phyloP scores from a whole-genome alignment of 1,140 invertebrate species.

The Pissodes strobi region DNA sequence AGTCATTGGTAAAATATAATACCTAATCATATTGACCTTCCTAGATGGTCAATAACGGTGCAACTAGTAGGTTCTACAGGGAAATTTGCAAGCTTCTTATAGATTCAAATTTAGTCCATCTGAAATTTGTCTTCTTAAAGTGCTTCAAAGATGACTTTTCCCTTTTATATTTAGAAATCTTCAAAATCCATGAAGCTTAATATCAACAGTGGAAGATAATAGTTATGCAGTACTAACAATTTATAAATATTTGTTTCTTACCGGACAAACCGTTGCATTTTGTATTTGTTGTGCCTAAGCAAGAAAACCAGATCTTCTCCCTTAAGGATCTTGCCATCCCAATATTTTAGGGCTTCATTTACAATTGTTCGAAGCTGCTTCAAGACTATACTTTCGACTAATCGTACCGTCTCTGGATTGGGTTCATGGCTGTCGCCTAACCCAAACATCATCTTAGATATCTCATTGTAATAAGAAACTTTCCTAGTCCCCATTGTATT shows the following conservation, averaged over 20 bases:
- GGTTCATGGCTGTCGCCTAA: slow-evolving; percentile 72
- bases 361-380: slow-evolving; percentile 65
- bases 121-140: too few relatives aligned
- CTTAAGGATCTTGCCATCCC: slow-evolving; percentile 56
- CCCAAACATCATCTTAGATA: slow-evolving; percentile 73
- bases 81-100: too few relatives aligned
- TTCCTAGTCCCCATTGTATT: not conserved
- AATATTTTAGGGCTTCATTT: slow-evolving; percentile 62
- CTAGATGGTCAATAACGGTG: too few relatives aligned
- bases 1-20: too few relatives aligned
- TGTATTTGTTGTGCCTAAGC: slow-evolving; percentile 64
- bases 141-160: too few relatives aligned
- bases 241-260: slow-evolving; percentile 33
- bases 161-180: too few relatives aligned
- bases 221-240: too few relatives aligned
- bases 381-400: slow-evolving; percentile 69
- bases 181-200: too few relatives aligned
- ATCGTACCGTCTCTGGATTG: slow-evolving; percentile 66
- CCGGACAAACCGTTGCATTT: slow-evolving; percentile 54
- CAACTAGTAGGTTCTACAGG: too few relatives aligned
- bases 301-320: slow-evolving; percentile 68
- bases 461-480: slow-evolving; percentile 59
- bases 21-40: too few relatives aligned
- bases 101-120: too few relatives aligned
- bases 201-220: too few relatives aligned